These are phyloP conservation scores for Diplodus puntazzo DNA, from an alignment of 2,797 vertebrate genomes.

Conservation along the genomic window DNA sequence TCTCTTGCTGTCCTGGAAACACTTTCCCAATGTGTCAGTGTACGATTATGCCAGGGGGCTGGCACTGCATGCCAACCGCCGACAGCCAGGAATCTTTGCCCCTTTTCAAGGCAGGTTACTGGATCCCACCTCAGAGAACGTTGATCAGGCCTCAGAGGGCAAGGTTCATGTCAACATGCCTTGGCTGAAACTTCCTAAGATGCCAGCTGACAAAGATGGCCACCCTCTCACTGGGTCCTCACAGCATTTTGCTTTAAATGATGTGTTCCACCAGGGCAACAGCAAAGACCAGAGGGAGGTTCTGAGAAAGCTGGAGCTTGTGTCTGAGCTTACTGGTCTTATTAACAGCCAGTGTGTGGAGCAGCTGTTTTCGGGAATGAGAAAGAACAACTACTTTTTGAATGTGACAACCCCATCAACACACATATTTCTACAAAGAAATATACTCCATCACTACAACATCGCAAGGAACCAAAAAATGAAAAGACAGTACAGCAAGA, in stretches of 20 bases:
- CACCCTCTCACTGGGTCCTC: conserved; percentile 9
- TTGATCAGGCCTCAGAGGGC: background rate
- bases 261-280: too few species aligned
- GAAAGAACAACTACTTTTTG: conserved; percentile 10
- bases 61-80: too few species aligned
- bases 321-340: background rate
- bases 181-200: background rate
- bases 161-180: too few species aligned
- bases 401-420: background rate
- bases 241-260: background rate
- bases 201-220: conserved; percentile 2
- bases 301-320: too few species aligned
- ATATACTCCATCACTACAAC: background rate
- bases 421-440: background rate
- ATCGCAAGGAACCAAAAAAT: background rate
- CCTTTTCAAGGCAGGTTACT: too few species aligned
- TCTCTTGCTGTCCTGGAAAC: too few species aligned
- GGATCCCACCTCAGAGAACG: too few species aligned
- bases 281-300: too few species aligned
- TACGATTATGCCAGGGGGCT: too few species aligned
- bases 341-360: background rate
- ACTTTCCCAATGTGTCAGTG: too few species aligned
- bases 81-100: too few species aligned
- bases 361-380: conserved; percentile 3
- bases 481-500: background rate